A percentile compares a stretch with the other conserved stretches of the same genome.
These are phyloP conservation scores for Argyresthia albistria DNA, from an alignment of 2,888 invertebrate species.

Conservation along the genomic window DNA sequence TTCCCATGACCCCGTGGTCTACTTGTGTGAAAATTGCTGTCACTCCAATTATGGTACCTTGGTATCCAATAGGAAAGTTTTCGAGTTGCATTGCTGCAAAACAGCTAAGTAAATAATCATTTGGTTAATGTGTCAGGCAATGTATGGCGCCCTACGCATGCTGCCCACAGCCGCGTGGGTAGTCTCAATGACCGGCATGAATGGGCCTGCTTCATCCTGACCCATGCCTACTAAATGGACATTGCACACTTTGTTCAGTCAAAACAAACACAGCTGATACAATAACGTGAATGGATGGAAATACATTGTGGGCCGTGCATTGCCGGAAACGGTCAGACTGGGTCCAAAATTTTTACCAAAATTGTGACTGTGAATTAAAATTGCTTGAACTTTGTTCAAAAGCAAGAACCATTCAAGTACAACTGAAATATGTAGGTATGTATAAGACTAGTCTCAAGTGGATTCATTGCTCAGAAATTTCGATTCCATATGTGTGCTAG, in stretches of 20 bases:
- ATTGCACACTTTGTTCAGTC: no score
- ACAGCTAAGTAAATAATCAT: neutral
- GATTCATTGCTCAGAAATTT: slow-evolving; percentile 2
- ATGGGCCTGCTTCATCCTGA: slow-evolving; percentile 26
- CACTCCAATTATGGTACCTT: slow-evolving; percentile 2
- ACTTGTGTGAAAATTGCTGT: slow-evolving; percentile 29
- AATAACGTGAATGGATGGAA: neutral
- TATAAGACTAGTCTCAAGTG: neutral
- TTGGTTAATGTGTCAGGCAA: neutral
- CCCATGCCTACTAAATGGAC: neutral
- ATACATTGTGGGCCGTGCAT: no score
- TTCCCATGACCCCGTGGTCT: slow-evolving; percentile 37
- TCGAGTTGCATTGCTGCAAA: neutral
- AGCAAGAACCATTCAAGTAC: neutral
- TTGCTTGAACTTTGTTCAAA: no score
- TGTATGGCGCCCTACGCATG: slow-evolving; percentile 6
- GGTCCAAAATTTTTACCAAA: no score
- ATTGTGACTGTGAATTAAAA: no score
- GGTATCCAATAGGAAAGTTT: neutral
- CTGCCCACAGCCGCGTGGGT: slow-evolving; percentile 23
- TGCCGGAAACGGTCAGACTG: neutral
- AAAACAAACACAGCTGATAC: neutral
- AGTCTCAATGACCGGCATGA: slow-evolving; percentile 25
- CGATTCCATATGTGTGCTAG: neutral
- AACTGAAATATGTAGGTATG: no score